phyloP scores from a whole-genome alignment of 1,140 invertebrate genomes.

The Ruditapes philippinarum region DNA sequence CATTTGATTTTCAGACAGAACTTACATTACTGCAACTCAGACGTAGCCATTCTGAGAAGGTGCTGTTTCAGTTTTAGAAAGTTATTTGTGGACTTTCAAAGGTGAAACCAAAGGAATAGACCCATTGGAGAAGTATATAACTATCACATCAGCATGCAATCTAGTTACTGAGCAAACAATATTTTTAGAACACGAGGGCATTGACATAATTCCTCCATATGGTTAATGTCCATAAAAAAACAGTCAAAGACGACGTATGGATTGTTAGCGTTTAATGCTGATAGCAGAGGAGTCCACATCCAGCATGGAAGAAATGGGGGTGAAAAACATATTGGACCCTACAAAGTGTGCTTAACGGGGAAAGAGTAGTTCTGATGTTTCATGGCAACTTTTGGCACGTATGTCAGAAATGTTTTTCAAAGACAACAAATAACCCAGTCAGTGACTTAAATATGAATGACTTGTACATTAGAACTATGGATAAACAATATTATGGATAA shows the following conservation, averaged over 20 bases:
- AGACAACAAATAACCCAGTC: background rate
- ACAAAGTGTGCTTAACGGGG: constrained; percentile 17
- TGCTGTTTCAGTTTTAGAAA: background rate
- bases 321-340: constrained; percentile 20
- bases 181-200: background rate
- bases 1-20: constrained; percentile 44
- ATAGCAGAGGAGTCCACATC: background rate
- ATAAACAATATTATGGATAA: too few relatives aligned
- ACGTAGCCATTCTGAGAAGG: constrained; percentile 53
- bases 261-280: background rate
- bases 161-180: background rate
- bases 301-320: constrained; percentile 53
- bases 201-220: background rate
- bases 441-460: constrained; percentile 51
- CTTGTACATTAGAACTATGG: constrained; percentile 30
- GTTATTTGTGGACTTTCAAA: constrained; percentile 17
- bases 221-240: background rate
- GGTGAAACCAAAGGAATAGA: background rate
- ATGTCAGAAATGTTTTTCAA: constrained; percentile 61
- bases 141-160: constrained; percentile 14
- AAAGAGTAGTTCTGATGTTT: constrained; percentile 58
- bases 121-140: background rate
- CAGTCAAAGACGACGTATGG: constrained; percentile 3
- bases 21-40: constrained; percentile 5
- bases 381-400: constrained; percentile 70